Evolutionary conservation across 2,888 invertebrate genomes (phyloP), one percentile per base, ranked within the genome.

Genomic region (Leucozona laternaria): DNA sequence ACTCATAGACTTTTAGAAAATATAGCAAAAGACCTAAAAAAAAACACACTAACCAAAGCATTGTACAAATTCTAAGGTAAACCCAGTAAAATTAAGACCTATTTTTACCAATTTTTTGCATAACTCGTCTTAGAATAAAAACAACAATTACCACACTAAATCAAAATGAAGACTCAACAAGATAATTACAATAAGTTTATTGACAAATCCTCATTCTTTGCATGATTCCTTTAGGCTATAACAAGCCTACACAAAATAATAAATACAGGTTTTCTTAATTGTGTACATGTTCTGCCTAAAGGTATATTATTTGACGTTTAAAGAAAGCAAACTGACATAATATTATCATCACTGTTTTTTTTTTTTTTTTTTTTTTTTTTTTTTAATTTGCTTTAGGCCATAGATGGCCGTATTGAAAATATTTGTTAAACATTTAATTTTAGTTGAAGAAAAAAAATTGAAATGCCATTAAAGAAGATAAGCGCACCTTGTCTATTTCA

Each of bases 291-390:
- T 57, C 40, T 43, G 64, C 64, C 75, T 25, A 3, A 28, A 53
- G 75, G 57, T n/a, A 11, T 60, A 68, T 6, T 57, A 15, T 64
- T 75, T 20, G 53, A 60, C 60, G 75, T 60, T 25, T 50, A 11
- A 80, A 80, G 80, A 80, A 76, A 84, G 20, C 64, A n/a, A 71
- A 79, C 64, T 71, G 79, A 76, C 64, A 80, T 64, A 79, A 58
- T 66, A 37, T 31, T 72, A 76, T 57, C 34, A 68, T 17, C 57
- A 45, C 3, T 37, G 7, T 31, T 40, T 60, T 22, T 60, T 37
- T 4, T 22, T 40, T 20, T 37, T 4, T 22, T 40, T 20, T 37
- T n/a, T n/a, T n/a, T 31, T 40, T 60, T 22, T 60, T 37, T 4
- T 22, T 40, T 20, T 37, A 20, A 5, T 4, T 70, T 57, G 57